Conservation (phyloP, 2,797 vertebrate species). For the Passerculus sandwichensis region DNA sequence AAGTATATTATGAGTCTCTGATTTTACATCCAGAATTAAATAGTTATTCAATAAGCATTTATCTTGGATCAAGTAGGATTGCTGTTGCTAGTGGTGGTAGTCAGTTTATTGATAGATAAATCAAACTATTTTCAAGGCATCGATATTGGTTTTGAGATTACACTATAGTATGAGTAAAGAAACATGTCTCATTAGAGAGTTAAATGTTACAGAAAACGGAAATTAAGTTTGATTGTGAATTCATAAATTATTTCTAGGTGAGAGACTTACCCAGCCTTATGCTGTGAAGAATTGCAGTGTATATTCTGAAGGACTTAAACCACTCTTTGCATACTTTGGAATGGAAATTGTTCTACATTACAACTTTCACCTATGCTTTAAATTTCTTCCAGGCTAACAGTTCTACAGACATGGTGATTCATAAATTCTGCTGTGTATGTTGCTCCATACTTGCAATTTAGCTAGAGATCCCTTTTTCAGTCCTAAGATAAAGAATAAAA, state of each 20-base stretch:
- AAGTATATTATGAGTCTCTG: background rate
- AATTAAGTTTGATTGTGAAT: background rate
- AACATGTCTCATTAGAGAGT: background rate
- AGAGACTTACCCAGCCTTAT: background rate
- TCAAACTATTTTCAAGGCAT: background rate
- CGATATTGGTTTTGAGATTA: background rate
- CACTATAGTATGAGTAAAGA: background rate
- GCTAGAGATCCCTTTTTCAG: background rate
- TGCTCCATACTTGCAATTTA: background rate
- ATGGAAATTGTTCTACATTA: background rate
- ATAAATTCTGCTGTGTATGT: background rate
- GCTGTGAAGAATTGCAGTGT: background rate
- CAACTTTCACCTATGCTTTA: background rate
- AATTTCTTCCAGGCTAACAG: background rate
- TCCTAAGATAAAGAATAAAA: background rate
- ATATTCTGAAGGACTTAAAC: background rate
- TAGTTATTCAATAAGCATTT: background rate
- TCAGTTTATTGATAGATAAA: background rate
- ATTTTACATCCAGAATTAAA: background rate
- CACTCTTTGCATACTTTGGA: background rate
- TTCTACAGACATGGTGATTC: background rate
- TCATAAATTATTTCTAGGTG: background rate
- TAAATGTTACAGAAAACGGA: background rate
- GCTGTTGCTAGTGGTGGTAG: background rate
- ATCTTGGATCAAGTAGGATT: background rate